Percentiles rank a stretch among this genome's conserved stretches.
Evolutionary conservation across 1,140 invertebrate species (phyloP).

Genomic region (Drosophila saltans): DNA sequence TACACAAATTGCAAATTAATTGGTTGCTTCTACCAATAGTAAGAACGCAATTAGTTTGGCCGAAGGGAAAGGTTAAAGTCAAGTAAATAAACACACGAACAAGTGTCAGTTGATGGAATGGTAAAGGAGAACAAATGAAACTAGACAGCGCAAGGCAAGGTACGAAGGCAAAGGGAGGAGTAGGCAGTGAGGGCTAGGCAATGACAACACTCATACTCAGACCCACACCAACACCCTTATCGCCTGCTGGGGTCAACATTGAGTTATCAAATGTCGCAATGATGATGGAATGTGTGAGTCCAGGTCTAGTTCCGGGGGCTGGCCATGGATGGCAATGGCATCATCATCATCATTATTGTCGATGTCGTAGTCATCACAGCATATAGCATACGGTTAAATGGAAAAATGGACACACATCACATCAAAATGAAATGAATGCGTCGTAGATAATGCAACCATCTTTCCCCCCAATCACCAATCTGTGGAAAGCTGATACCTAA

Average conservation of each 20-base stretch:
- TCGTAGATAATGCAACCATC: slow-evolving; percentile 18
- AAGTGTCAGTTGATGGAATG: slow-evolving; percentile 1
- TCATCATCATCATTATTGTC: slow-evolving; percentile 33
- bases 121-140: not conserved
- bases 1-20: slow-evolving; percentile 64
- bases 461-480: slow-evolving; percentile 23
- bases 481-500: slow-evolving; percentile 71
- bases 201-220: not conserved
- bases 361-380: not conserved
- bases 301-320: not conserved
- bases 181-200: slow-evolving; percentile 1
- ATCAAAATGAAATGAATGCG: slow-evolving; percentile 38
- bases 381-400: slow-evolving; percentile 26
- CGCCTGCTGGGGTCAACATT: slow-evolving; percentile 9
- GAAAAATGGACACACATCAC: slow-evolving; percentile 17
- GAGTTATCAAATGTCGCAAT: slow-evolving; percentile 15
- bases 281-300: slow-evolving; percentile 36
- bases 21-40: slow-evolving; percentile 49
- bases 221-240: not conserved
- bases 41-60: slow-evolving; percentile 42
- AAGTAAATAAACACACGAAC: slow-evolving; percentile 49
- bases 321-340: slow-evolving; percentile 30
- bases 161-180: not conserved
- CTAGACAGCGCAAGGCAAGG: not conserved
- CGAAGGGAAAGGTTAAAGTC: slow-evolving; percentile 29